Evolutionary conservation across 2,113 vertebrate genomes (phyloP).

Genomic region (Lamprologus ornatipinnis): DNA sequence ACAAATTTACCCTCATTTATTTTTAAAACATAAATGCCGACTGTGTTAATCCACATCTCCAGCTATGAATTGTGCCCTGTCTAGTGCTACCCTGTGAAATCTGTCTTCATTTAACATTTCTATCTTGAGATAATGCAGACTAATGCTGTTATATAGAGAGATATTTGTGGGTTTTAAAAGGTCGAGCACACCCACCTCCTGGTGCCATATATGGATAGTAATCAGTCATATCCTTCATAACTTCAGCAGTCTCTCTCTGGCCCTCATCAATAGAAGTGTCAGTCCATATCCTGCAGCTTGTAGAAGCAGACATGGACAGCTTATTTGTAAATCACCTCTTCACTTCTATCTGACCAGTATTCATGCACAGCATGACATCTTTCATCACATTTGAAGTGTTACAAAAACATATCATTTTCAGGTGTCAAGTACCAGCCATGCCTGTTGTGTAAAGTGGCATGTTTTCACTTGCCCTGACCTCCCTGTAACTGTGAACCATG

Average conservation of each 20-base stretch:
- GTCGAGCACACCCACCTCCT: background rate
- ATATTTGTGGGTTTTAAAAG: constrained; percentile 41
- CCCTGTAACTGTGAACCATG: background rate
- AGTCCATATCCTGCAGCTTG: background rate
- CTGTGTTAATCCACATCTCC: background rate
- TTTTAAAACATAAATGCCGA: background rate
- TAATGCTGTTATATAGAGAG: constrained; percentile 18
- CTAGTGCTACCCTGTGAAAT: background rate
- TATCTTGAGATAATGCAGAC: constrained; percentile 13
- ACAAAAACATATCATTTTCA: background rate
- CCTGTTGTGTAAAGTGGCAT: background rate
- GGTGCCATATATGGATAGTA: background rate
- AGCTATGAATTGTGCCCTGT: background rate
- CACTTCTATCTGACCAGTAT: background rate
- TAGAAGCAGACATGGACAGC: background rate
- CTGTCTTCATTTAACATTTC: constrained; percentile 11
- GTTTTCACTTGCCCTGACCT: background rate
- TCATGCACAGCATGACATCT: background rate
- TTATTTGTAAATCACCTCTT: background rate
- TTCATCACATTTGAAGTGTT: background rate
- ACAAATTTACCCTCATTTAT: background rate
- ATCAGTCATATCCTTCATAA: constrained; percentile 20
- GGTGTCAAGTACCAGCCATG: background rate
- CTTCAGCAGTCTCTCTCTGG: background rate
- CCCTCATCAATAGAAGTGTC: background rate